A percentile compares a stretch with the other conserved stretches of the same genome.
phyloP scores from a whole-genome alignment of 1,140 invertebrate genomes.

The Augochlora pura region DNA sequence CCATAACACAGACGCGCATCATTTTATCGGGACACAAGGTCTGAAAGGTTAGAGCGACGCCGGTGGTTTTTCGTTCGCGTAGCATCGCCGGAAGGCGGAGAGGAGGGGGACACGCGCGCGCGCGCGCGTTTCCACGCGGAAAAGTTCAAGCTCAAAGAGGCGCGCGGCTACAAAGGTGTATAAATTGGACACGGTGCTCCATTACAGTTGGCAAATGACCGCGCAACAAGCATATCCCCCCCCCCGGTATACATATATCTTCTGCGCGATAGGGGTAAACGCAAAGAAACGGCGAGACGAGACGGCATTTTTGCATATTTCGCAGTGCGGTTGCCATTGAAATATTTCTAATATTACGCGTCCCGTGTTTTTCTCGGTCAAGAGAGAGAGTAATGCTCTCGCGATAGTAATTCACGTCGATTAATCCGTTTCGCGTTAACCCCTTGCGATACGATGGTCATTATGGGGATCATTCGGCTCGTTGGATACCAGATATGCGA shows the following conservation, averaged over 20 bases:
- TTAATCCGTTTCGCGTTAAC: background rate
- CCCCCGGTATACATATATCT: constrained; percentile 36
- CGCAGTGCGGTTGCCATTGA: constrained; percentile 18
- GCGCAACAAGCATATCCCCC: constrained; percentile 43
- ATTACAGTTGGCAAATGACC: constrained; percentile 42
- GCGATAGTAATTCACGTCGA: background rate
- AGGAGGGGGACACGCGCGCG: no score
- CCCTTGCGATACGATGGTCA: background rate
- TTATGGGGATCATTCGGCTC: background rate
- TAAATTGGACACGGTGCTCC: constrained; percentile 34
- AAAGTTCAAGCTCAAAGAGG: constrained; percentile 27
- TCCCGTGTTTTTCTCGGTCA: background rate
- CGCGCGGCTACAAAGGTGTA: constrained; percentile 2
- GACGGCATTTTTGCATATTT: constrained; percentile 32
- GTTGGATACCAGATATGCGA: no score
- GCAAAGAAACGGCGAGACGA: constrained; percentile 28
- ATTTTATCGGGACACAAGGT: no score
- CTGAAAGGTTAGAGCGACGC: background rate
- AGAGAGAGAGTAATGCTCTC: background rate
- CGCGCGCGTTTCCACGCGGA: no score
- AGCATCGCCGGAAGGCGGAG: background rate
- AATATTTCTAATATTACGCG: constrained; percentile 36
- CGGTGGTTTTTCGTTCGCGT: background rate
- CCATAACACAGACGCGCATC: no score
- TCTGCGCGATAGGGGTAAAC: constrained; percentile 28